These are phyloP conservation scores for Aurelia sp. DNA, from an alignment of 30 jellyfish, hydroid and myxozoan genomes.

Conservation along the genomic window DNA sequence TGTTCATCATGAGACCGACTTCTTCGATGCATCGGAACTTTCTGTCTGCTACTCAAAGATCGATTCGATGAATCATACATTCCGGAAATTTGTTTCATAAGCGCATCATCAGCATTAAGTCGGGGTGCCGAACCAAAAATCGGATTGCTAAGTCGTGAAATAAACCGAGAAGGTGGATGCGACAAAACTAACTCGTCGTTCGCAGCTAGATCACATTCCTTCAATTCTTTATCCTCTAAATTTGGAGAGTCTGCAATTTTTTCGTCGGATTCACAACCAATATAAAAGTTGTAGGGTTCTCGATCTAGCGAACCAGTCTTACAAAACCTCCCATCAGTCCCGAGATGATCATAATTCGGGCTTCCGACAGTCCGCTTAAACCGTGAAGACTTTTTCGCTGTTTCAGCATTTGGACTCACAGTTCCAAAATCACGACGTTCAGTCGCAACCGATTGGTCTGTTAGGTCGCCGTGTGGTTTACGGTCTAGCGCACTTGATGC, in stretches of 20 bases:
- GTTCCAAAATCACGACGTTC: not conserved
- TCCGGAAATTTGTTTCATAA: slow-evolving; percentile 44
- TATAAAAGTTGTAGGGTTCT: slow-evolving; percentile 1
- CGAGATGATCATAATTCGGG: slow-evolving; percentile 69
- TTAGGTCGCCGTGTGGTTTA: not conserved
- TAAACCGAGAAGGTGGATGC: not conserved
- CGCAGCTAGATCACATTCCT: not conserved
- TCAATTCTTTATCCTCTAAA: not conserved
- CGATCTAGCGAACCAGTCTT: slow-evolving; percentile 56
- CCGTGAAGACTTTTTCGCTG: not conserved
- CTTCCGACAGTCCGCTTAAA: slow-evolving; percentile 72
- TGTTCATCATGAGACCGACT: slow-evolving; percentile 56
- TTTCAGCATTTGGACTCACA: not conserved
- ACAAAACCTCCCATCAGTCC: slow-evolving; percentile 65
- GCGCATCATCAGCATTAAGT: slow-evolving; percentile 4
- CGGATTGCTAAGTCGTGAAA: slow-evolving; percentile 30
- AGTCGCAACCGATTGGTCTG: not conserved
- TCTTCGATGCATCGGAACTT: slow-evolving; percentile 30
- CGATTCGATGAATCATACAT: not conserved
- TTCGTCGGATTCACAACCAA: slow-evolving; percentile 1
- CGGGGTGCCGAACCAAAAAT: slow-evolving; percentile 74
- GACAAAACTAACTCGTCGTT: not conserved
- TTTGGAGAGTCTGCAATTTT: not conserved
- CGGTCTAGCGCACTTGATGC: not conserved
- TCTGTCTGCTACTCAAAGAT: not conserved